Evolutionary conservation across 2,888 invertebrate species (phyloP).

Genomic region (Tuberolachnus salignus): DNA sequence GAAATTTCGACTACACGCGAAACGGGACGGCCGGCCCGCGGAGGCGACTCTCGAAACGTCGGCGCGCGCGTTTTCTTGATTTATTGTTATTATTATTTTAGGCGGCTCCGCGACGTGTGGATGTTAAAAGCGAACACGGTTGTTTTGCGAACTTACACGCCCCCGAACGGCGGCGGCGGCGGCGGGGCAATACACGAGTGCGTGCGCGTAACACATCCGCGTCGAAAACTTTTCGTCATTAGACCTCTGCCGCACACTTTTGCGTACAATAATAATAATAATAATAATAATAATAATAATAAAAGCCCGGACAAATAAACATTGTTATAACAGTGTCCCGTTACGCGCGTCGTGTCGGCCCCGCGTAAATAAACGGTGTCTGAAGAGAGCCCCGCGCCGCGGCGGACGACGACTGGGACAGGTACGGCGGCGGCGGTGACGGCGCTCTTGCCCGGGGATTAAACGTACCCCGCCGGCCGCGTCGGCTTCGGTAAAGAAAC

Average conservation of each 20-base stretch:
- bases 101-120: constrained; percentile 49
- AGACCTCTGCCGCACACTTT: constrained; percentile 21
- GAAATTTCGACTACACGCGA: too few relatives aligned
- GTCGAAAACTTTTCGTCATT: constrained; percentile 56
- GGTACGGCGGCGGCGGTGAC: not conserved
- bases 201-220: constrained; percentile 21
- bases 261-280: constrained; percentile 27
- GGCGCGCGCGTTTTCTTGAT: constrained; percentile 39
- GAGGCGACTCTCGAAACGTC: constrained; percentile 27
- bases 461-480: constrained; percentile 2
- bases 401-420: not conserved
- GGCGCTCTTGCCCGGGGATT: constrained; percentile 31
- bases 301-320: constrained; percentile 54
- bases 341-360: constrained; percentile 15
- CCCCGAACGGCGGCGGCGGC: not conserved
- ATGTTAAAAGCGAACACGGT: constrained; percentile 51
- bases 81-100: constrained; percentile 53
- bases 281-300: constrained; percentile 38
- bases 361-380: constrained; percentile 43
- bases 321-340: constrained; percentile 27
- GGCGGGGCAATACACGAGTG: not conserved
- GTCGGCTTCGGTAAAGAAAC: too few relatives aligned
- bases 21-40: constrained; percentile 11
- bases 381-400: not conserved
- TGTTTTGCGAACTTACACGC: constrained; percentile 50